Evolutionary conservation across 1,140 invertebrate genomes (phyloP), one percentile per base, ranked within the genome.

Genomic region (Ceratina australensis): DNA sequence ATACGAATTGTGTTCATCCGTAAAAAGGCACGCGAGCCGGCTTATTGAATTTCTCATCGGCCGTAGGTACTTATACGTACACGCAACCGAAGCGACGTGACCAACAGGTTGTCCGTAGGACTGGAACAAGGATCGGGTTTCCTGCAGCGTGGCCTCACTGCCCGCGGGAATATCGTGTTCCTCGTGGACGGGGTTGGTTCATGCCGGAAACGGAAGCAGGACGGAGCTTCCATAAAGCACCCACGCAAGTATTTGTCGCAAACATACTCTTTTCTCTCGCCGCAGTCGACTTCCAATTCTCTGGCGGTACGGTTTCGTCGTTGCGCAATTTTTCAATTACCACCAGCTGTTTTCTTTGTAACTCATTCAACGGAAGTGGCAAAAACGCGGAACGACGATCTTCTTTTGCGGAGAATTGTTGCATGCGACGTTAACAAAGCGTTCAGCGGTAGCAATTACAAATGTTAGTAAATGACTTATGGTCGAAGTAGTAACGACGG

Each of bases 181-280:
- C 71, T 18, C 28, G 69, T 26, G 18, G 22, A 16, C 24, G 13
- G 57, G 50, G 28, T n/a, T 57, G 68, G 28, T 65, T 76, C 49
- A 42, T 54, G 57, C 54, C 77, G 80, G 80, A 81, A 81, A 79
- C 80, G 80, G 80, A 81, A 81, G 72, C 68, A 28, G n/a, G 49
- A 56, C 20, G n/a, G 13, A 7, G 59, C 49, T 72, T 22, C 47
- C 57, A 20, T 12, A 33, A 78, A 49, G 0, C 33, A 22, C 10
- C 3, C 42, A 5, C 16, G 42, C 33, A 20, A 64, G 56, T 72
- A 28, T 63, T 56, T 54, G 10, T 10, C 16, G 52, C 28, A 49
- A 66, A 50, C 33, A 20, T 22, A 26, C 18, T 24, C 28, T 16
- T 15, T 2, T 20, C 33, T n/a, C 0, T 20, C 10, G 22, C 16